Conservation (phyloP, 2,797 vertebrate species). For the Anabas testudineus region DNA sequence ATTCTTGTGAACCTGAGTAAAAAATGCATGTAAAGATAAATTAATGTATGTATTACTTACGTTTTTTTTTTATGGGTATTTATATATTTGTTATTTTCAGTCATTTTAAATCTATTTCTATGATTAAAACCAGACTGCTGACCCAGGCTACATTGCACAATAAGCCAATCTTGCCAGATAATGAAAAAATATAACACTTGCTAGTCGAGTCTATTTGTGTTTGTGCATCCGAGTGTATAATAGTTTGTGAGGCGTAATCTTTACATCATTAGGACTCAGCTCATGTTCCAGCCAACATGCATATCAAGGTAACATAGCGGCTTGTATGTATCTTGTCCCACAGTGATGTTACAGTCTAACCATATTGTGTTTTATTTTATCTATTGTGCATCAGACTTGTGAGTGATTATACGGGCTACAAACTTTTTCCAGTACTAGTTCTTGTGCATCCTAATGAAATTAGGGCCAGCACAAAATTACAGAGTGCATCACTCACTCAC, state of each 20-base stretch:
- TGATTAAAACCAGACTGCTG: slow-evolving; percentile 11
- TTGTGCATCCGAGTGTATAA: slow-evolving; percentile 23
- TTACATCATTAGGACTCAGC: neutral
- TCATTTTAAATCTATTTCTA: too few species aligned
- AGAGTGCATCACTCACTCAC: too few species aligned
- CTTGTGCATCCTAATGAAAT: too few species aligned
- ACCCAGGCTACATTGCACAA: slow-evolving; percentile 4
- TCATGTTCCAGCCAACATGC: neutral
- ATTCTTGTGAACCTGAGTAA: slow-evolving; percentile 16
- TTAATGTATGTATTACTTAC: slow-evolving; percentile 1
- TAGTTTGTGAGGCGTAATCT: slow-evolving; percentile 23
- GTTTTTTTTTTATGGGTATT: neutral
- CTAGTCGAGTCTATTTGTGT: slow-evolving; percentile 8
- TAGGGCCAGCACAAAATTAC: too few species aligned
- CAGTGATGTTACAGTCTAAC: too few species aligned
- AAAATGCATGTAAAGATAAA: neutral
- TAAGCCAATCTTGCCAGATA: slow-evolving; percentile 18
- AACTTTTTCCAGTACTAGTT: too few species aligned
- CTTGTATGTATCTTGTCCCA: too few species aligned
- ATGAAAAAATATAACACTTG: slow-evolving; percentile 34
- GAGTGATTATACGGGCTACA: too few species aligned
- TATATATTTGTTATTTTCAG: neutral
- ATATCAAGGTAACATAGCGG: neutral
- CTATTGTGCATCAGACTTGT: too few species aligned
- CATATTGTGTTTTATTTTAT: too few species aligned